phyloP scores from a whole-genome alignment of 2,888 invertebrate species.

The Junonia oenone region DNA sequence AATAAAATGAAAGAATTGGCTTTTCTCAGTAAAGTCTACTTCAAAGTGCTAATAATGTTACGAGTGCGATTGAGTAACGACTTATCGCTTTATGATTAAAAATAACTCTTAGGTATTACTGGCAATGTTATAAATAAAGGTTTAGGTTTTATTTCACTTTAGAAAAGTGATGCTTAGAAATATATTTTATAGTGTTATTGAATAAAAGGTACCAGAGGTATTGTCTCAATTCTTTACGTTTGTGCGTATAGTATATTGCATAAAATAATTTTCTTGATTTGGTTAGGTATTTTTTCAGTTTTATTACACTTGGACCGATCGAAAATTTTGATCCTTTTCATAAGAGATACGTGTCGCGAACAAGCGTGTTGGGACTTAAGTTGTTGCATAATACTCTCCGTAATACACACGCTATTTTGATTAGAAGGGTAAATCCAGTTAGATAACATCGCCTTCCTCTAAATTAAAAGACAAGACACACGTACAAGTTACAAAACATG shows the following conservation, averaged over 20 bases:
- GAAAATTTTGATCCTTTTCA: constrained; percentile 38
- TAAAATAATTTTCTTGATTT: no score
- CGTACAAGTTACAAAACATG: neutral
- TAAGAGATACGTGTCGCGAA: constrained; percentile 57
- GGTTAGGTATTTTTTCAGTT: neutral
- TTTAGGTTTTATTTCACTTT: no score
- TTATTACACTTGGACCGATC: constrained; percentile 17
- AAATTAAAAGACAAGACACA: constrained; percentile 12
- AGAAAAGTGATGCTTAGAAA: no score
- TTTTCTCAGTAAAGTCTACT: neutral
- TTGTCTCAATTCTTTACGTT: no score
- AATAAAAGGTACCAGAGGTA: no score
- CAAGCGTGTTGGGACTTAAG: constrained; percentile 61
- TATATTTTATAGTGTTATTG: no score
- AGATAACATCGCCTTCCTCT: constrained; percentile 32
- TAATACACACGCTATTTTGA: constrained; percentile 47
- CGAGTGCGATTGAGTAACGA: neutral
- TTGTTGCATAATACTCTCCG: constrained; percentile 58
- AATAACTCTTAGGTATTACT: neutral
- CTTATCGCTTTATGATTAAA: neutral
- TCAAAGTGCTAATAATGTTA: neutral
- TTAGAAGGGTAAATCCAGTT: constrained; percentile 44
- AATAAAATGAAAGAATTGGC: neutral
- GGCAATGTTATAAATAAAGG: no score
- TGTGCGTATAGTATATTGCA: no score